phyloP scores from a whole-genome alignment of 2,113 vertebrate species.

The Charina bottae region DNA sequence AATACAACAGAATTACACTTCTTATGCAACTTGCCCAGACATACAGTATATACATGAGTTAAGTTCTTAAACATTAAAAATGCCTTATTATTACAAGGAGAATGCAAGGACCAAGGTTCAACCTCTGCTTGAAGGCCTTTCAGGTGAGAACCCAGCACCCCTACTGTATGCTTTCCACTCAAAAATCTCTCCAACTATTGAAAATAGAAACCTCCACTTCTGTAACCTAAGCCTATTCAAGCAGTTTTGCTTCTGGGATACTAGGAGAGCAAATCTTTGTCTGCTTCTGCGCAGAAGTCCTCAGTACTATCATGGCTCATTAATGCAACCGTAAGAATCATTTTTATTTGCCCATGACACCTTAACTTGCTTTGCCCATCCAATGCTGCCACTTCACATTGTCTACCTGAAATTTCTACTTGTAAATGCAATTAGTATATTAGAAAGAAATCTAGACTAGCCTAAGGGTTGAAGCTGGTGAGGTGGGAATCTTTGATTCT shows the following conservation, averaged over 20 bases:
- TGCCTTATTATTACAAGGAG: background rate
- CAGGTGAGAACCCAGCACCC: background rate
- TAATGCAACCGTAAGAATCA: background rate
- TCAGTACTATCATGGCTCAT: background rate
- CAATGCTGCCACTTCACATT: background rate
- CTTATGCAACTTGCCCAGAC: constrained; percentile 27
- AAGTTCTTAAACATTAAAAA: background rate
- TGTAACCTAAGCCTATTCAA: background rate
- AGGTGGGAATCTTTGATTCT: too few species aligned
- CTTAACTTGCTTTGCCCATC: background rate
- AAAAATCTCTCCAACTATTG: background rate
- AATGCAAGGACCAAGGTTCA: background rate
- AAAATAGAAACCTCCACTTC: background rate
- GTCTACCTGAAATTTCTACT: background rate
- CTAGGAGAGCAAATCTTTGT: background rate
- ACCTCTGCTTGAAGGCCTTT: background rate
- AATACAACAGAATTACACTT: constrained; percentile 37
- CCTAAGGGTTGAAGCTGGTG: too few species aligned
- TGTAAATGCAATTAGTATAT: background rate
- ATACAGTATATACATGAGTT: background rate
- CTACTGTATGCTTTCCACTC: background rate
- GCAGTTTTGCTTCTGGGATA: background rate
- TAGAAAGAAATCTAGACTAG: background rate
- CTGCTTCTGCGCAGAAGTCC: background rate
- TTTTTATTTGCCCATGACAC: background rate